Evolutionary conservation across 2,113 vertebrate species (phyloP), one percentile per base, ranked within the genome.

Genomic region (Gallinago undulata): DNA sequence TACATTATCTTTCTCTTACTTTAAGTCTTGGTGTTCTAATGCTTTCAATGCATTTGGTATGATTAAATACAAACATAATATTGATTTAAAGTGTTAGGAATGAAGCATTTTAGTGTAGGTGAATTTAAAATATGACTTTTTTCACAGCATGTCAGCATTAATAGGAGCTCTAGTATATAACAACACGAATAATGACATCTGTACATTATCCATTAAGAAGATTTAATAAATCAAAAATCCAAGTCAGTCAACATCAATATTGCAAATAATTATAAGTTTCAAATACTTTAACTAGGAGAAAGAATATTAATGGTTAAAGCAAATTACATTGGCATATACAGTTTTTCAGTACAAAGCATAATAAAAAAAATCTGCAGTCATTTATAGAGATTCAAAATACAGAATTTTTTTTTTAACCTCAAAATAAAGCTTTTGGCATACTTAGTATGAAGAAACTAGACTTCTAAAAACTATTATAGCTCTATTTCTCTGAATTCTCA

Each of bases 191-290:
- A 79, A 35, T 93, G 82, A 77, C 76, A 81, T 90, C n/a, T 90
- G 10, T 96, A 76, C 37, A 87, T n/a, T 78, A 87, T 93, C 51
- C 57, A 90, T 93, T 96, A 94, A 60, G 23, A 94, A 63, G 28
- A 83, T 87, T 87, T 96, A 95, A 95, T 93, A 96, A 95, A 94
- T 97, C 24, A 96, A 97, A 94, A 81, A 86, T 86, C 15, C 68
- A 92, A 24, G 57, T 94, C 67, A 97, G 66, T 96, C 64, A 91
- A 83, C n/a, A 91, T 45, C 59, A 90, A 84, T 75, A 96, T 86
- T 96, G 15, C 23, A 76, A 92, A 94, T 94, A 75, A 96, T 96
- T 92, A 41, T 75, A 73, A 73, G 37, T 87, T 96, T 91, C 67
- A 91, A 94, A 93, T 68, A 81, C 11, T 81, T 89, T 95, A 84